Conservation (phyloP, 2,888 invertebrate genomes). For the Diogma glabrata region DNA sequence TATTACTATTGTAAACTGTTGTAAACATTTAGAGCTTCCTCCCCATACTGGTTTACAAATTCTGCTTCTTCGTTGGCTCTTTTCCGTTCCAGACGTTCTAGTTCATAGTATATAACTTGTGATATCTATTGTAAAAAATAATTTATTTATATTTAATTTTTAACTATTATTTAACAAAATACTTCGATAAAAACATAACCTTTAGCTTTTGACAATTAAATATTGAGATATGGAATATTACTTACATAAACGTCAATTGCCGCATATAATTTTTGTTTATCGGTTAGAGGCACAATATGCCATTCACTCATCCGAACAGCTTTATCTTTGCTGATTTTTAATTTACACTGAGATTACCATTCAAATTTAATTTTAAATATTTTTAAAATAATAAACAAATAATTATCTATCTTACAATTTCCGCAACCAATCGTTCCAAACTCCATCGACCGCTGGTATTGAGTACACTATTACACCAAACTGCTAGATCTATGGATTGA, state of each 20-base stretch:
- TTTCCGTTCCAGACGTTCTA: slow-evolving; percentile 25
- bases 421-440: slow-evolving; percentile 43
- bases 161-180: neutral
- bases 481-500: slow-evolving; percentile 47
- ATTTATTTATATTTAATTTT: neutral
- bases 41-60: slow-evolving; percentile 28
- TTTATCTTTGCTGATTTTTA: slow-evolving; percentile 43
- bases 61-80: slow-evolving; percentile 25
- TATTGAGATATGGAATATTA: too few relatives aligned
- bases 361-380: slow-evolving; percentile 8
- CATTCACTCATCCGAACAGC: slow-evolving; percentile 48
- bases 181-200: neutral
- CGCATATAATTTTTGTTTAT: slow-evolving; percentile 45
- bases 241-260: slow-evolving; percentile 55
- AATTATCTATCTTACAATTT: slow-evolving; percentile 35
- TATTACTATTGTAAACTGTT: slow-evolving; percentile 3
- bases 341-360: slow-evolving; percentile 34
- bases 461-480: slow-evolving; percentile 43
- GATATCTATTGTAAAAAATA: slow-evolving; percentile 27
- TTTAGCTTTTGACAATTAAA: too few relatives aligned
- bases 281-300: slow-evolving; percentile 43
- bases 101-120: slow-evolving; percentile 31
- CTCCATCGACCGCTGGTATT: slow-evolving; percentile 45
- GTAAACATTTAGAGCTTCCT: slow-evolving; percentile 15
- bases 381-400: neutral